A percentile compares a stretch with the other conserved stretches of the same genome.
phyloP scores from a whole-genome alignment of 1,140 invertebrate species.

The Leptinotarsa defecta region DNA sequence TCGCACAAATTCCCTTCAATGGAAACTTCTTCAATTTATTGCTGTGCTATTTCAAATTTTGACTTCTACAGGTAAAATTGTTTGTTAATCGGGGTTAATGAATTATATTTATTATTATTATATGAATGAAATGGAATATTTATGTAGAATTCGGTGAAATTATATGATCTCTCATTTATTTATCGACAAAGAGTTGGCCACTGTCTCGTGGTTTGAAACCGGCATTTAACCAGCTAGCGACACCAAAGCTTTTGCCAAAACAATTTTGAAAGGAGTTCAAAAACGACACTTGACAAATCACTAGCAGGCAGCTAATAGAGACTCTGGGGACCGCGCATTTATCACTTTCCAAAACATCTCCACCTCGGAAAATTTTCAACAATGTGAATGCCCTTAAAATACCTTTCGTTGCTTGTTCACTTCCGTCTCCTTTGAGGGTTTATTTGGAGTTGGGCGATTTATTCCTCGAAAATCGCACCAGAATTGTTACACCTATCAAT shows the following conservation, averaged over 20 bases:
- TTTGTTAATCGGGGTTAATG: too few species aligned
- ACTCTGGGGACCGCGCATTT: constrained; percentile 1
- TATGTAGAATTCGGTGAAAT: too few species aligned
- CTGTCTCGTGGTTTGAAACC: too few species aligned
- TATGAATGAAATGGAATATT: too few species aligned
- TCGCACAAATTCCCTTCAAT: too few species aligned
- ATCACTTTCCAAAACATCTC: constrained; percentile 2
- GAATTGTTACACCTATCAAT: constrained; percentile 1
- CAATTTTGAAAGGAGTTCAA: not conserved
- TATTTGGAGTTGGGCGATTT: not conserved
- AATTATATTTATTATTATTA: too few species aligned
- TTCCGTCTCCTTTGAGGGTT: not conserved
- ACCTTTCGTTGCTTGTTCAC: not conserved
- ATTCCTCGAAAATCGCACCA: not conserved
- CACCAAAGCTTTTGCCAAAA: not conserved
- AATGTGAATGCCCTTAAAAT: not conserved
- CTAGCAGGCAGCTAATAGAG: constrained; percentile 2
- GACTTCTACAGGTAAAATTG: too few species aligned
- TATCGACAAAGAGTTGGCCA: too few species aligned
- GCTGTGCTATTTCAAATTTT: too few species aligned
- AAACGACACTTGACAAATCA: not conserved
- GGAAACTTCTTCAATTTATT: too few species aligned
- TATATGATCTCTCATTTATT: too few species aligned
- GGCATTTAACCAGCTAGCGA: too few species aligned
- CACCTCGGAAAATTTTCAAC: not conserved